Percentiles rank a stretch among this genome's conserved stretches.
Conservation (phyloP, 2,113 vertebrate species). For the Pachyramphus minor region DNA sequence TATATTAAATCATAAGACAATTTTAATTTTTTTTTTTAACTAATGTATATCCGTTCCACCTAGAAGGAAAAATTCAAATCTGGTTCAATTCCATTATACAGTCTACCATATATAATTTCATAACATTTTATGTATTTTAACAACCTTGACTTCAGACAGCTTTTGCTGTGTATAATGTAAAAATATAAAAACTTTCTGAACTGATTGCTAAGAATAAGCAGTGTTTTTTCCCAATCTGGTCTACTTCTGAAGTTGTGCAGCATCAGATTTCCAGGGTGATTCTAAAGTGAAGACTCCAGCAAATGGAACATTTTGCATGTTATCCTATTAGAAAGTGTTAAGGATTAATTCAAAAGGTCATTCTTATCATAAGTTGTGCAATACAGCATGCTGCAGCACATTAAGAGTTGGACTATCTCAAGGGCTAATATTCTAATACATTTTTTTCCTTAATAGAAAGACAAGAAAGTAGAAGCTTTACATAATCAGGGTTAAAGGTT, state of each 20-base stretch:
- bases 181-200: not conserved
- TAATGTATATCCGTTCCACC: not conserved
- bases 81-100: not conserved
- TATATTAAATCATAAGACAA: not conserved
- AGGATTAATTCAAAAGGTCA: constrained; percentile 5
- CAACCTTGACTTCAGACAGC: not conserved
- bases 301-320: not conserved
- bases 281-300: not conserved
- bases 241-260: not conserved
- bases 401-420: not conserved
- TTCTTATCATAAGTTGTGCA: not conserved
- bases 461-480: not conserved
- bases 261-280: not conserved
- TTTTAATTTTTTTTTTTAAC: not conserved
- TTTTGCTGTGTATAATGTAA: not conserved
- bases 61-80: not conserved
- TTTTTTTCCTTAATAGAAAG: not conserved
- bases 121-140: not conserved
- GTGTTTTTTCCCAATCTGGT: not conserved
- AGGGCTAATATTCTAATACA: not conserved
- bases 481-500: constrained; percentile 30
- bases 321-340: not conserved
- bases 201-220: not conserved
- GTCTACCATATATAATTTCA: not conserved
- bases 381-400: not conserved